phyloP scores from a whole-genome alignment of 2,113 vertebrate genomes.

The Tetrax tetrax region DNA sequence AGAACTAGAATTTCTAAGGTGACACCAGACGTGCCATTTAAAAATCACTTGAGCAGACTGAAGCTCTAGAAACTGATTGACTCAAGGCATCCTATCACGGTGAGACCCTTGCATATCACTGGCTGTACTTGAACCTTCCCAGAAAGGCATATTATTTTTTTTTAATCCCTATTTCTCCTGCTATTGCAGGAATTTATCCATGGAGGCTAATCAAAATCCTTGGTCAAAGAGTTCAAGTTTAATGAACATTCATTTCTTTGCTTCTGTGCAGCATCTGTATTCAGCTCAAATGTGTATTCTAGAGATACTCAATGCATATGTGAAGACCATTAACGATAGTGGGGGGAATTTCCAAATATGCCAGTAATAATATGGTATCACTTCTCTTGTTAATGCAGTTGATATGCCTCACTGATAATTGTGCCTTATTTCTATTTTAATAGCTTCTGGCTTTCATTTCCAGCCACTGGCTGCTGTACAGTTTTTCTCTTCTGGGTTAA shows the following conservation, averaged over 20 bases:
- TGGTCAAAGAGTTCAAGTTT: neutral
- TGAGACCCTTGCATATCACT: neutral
- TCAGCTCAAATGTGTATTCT: neutral
- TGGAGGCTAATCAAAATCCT: neutral
- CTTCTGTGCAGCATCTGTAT: neutral
- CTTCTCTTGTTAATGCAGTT: neutral
- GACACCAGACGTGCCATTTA: neutral
- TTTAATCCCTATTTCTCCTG: neutral
- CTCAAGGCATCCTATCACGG: neutral
- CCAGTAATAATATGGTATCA: neutral
- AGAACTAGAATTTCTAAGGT: neutral
- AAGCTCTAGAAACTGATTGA: neutral
- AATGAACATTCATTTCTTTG: neutral
- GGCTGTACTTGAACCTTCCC: neutral
- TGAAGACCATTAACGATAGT: neutral
- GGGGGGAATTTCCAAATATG: neutral
- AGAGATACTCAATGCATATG: neutral
- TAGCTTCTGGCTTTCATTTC: neutral
- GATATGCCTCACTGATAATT: neutral
- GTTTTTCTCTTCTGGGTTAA: conserved; percentile 12
- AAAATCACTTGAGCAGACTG: neutral
- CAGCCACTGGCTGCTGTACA: neutral
- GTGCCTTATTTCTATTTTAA: conserved; percentile 52
- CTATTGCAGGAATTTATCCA: neutral
- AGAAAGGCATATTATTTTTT: neutral